Base-by-base conservation (phyloP, 2,888 invertebrate genomes). In the Campoplex nolae region DNA sequence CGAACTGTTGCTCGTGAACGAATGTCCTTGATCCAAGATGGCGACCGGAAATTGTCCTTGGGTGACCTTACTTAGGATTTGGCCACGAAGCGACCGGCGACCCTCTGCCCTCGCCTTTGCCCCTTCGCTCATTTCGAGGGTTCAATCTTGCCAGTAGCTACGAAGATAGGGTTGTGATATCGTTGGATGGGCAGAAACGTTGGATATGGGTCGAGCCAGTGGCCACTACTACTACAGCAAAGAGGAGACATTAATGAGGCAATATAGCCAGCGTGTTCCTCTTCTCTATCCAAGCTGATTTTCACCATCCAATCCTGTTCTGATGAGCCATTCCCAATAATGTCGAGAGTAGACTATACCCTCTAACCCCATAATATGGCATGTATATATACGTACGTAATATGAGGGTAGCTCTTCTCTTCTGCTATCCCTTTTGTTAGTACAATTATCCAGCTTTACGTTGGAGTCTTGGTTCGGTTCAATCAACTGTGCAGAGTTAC, bases 11-110 rank as follows among this genome's bases (percentile, higher is more conserved):
- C 78, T 45, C 68, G 38, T 32, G 65, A 70, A 75, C 32, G 71
- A 75, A 73, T 84, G 80, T 85, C 78, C 62, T 81, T 51, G 84
- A 88, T 90, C 87, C 91, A 93, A 93, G 92, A 94, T 93, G 93
- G 93, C 93, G 92, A 92, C 93, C 93, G 93, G 93, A 94, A 94
- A 94, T 94, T 94, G 92, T 93, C 56, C 62, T 83, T 92, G 91
- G 93, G 92, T 93, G 94, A 93, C 93, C 93, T 94, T 93, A 93
- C 92, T 92, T 93, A 92, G 92, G 91, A 91, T 89, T 90, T 90
- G 88, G 90, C 84, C 82, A 65, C 84, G 84, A 68, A 83, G 75
- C 68, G 54, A 62, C 56, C 42, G 62, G 70, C 75, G 62, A 84
- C 78, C 87, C 84, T 84, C 82, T 48, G 75, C 38, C 58, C 51